Evolutionary conservation across 2,888 invertebrate genomes (phyloP).

Genomic region (Lasioglossum figueresi): DNA sequence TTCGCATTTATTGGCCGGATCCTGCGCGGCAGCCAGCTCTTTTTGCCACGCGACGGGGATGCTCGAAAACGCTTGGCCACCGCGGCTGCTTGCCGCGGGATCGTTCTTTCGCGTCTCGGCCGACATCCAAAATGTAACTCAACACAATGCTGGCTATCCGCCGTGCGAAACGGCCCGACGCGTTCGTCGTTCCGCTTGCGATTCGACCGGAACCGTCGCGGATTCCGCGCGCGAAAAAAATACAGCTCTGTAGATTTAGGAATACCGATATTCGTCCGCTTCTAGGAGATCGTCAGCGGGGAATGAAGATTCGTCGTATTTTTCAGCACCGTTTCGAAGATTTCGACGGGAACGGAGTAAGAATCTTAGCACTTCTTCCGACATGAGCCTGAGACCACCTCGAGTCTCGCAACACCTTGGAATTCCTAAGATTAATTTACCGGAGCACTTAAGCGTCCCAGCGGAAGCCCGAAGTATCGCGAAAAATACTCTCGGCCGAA

Average conservation of each 20-base stretch:
- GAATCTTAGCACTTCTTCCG: not conserved
- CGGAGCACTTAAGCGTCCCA: not conserved
- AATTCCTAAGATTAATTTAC: not conserved
- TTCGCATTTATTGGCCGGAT: slow-evolving; percentile 46
- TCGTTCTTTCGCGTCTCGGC: slow-evolving; percentile 43
- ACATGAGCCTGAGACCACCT: not conserved
- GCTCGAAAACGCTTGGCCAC: slow-evolving; percentile 10
- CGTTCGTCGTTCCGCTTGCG: not conserved
- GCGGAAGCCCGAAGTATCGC: not conserved
- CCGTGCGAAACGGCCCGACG: slow-evolving; percentile 45
- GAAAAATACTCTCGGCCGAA: not conserved
- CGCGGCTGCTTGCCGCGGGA: too few species aligned
- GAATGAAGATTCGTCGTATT: not conserved
- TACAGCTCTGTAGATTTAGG: too few species aligned
- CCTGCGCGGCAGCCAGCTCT: slow-evolving; percentile 24
- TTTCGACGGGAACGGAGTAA: not conserved
- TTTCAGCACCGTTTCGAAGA: not conserved
- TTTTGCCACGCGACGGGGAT: not conserved
- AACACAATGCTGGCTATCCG: slow-evolving; percentile 42
- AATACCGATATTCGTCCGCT: too few species aligned
- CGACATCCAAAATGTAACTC: slow-evolving; percentile 57
- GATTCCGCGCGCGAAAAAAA: not conserved
- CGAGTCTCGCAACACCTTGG: not conserved
- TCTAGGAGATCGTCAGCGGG: too few species aligned
- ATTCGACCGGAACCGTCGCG: not conserved